Evolutionary conservation across 2,797 vertebrate species (phyloP).

Genomic region (Trichosurus vulpecula): DNA sequence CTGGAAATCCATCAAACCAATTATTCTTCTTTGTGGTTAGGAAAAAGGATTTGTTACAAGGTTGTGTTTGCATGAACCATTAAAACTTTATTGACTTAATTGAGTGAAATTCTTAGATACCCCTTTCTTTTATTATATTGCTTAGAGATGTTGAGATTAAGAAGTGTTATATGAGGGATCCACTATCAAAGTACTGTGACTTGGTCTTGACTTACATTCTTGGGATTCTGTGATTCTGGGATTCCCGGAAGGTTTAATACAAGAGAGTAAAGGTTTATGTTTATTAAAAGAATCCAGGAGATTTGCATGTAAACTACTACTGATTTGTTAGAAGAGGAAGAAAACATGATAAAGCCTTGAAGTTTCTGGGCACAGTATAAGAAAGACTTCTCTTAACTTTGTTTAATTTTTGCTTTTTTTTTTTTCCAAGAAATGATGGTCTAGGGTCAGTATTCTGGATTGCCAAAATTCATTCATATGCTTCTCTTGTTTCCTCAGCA

Average conservation of each 20-base stretch:
- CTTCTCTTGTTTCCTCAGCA: neutral
- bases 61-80: neutral
- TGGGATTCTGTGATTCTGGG: neutral
- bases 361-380: neutral
- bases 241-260: neutral
- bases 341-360: neutral
- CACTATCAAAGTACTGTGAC: neutral
- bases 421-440: neutral
- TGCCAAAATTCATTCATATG: neutral
- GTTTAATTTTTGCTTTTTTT: neutral
- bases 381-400: neutral
- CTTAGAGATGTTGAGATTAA: neutral
- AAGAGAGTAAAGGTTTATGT: neutral
- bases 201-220: neutral
- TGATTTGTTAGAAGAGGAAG: neutral
- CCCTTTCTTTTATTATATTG: neutral
- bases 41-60: neutral
- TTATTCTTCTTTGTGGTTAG: neutral
- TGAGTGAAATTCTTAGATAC: neutral
- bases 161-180: neutral
- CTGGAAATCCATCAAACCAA: neutral
- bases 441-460: neutral
- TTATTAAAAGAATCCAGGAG: neutral
- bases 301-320: neutral
- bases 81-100: neutral